Evolutionary conservation across 2,113 vertebrate genomes (phyloP), one percentile per base, ranked within the genome.

Genomic region (Rhea americana): DNA sequence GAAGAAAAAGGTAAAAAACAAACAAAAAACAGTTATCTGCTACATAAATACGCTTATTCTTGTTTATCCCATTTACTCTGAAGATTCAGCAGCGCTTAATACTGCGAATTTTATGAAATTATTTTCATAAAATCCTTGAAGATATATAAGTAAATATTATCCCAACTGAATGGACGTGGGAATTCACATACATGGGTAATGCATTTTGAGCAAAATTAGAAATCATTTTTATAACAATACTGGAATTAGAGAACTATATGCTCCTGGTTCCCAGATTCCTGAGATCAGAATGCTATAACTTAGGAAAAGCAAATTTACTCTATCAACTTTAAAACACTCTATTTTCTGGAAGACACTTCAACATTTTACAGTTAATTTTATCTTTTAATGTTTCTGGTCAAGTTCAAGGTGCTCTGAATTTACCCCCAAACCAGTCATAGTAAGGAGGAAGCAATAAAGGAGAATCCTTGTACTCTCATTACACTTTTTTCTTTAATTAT

Each of bases 191-290:
- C 76, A 85, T 63, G 87, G 93, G 73, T 72, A 94, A 93, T 62
- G 78, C 63, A 92, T 62, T 95, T 88, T 56, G 74, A 83, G 76
- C 85, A 96, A 93, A 95, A 86, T 90, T 55, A 93, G 71, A 95
- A 62, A 95, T 89, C 32, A 84, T 93, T 84, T 94, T 90, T 87
- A 90, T 82, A 85, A 90, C 85, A 95, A 55, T 86, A 95, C 24
- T 93, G 78, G 56, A 90, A 93, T 91, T 67, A 93, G 58, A 93
- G 58, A 96, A 95, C 93, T 96, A 94, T 94, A 95, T 92, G 89
- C 93, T 95, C 93, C 95, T 94, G 91, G 93, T 87, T 95, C 77
- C 95, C 91, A 93, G 67, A 94, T 88, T 65, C 91, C 85, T 91
- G 90, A 90, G 94, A 95, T 91, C 92, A 94, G 94, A 95, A 88